These are phyloP conservation scores for Panthera uncia DNA, from an alignment of 2,113 vertebrate genomes.

Conservation along the genomic window DNA sequence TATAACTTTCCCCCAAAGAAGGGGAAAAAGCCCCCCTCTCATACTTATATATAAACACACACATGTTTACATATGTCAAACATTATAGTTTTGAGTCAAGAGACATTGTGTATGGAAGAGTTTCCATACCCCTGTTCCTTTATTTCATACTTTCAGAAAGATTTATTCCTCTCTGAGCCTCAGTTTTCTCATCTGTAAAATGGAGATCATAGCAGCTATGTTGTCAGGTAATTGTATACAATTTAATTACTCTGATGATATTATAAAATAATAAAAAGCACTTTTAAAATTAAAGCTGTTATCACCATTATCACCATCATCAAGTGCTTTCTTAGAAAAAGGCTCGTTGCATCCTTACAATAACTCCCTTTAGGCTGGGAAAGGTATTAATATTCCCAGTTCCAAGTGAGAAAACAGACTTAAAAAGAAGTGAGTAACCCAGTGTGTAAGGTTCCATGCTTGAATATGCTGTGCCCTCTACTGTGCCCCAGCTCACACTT, in stretches of 20 bases:
- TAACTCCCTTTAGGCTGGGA: not conserved
- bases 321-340: not conserved
- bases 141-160: constrained; percentile 17
- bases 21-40: not conserved
- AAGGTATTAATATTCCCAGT: not conserved
- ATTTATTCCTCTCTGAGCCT: not conserved
- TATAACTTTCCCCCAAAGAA: too few relatives aligned
- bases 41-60: not conserved
- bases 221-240: not conserved
- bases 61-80: not conserved
- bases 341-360: not conserved
- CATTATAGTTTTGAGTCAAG: not conserved
- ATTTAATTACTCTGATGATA: not conserved
- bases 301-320: not conserved
- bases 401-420: not conserved
- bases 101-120: not conserved
- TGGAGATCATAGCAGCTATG: not conserved
- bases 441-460: fast-evolving
- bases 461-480: not conserved
- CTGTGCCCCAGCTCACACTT: not conserved
- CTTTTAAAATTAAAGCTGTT: not conserved
- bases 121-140: not conserved
- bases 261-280: not conserved
- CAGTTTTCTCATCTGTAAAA: not conserved
- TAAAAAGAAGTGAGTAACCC: not conserved